Evolutionary conservation across 2,797 vertebrate genomes (phyloP).

Genomic region (Sebastes vulpes): DNA sequence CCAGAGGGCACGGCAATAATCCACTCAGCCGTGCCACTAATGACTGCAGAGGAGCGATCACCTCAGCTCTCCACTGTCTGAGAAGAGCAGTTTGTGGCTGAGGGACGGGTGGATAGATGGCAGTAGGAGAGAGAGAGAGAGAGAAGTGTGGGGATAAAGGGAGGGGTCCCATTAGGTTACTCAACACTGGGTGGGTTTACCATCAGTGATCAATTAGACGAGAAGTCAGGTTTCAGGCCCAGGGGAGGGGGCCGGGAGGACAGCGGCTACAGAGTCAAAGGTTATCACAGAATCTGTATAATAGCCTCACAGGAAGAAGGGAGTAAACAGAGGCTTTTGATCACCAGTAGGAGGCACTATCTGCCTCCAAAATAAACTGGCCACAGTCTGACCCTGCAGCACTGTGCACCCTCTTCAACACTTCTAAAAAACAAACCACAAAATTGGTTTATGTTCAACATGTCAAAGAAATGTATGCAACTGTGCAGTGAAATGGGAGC

Average conservation of each 20-base stretch:
- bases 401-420: conserved; percentile 6
- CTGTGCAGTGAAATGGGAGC: conserved; percentile 6
- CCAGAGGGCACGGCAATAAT: conserved; percentile 76
- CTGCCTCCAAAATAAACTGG: conserved; percentile 41
- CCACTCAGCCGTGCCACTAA: conserved; percentile 73
- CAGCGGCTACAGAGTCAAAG: conserved; percentile 62
- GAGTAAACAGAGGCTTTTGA: background rate
- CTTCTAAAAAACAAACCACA: conserved; percentile 34
- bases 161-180: conserved; percentile 70
- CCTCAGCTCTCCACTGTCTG: conserved; percentile 54
- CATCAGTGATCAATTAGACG: conserved; percentile 81
- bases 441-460: conserved; percentile 46
- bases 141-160: conserved; percentile 12
- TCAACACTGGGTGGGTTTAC: conserved; percentile 73
- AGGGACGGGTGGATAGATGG: conserved; percentile 40
- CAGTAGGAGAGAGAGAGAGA: background rate
- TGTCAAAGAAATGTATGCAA: conserved; percentile 46
- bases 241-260: conserved; percentile 54
- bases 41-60: conserved; percentile 70
- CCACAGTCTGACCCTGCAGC: conserved; percentile 27
- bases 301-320: conserved; percentile 43
- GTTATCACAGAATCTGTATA: conserved; percentile 75
- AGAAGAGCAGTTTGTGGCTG: conserved; percentile 35
- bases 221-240: conserved; percentile 75
- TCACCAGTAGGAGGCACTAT: conserved; percentile 73